phyloP scores from a whole-genome alignment of 2,113 vertebrate genomes.

The Panthera leo region DNA sequence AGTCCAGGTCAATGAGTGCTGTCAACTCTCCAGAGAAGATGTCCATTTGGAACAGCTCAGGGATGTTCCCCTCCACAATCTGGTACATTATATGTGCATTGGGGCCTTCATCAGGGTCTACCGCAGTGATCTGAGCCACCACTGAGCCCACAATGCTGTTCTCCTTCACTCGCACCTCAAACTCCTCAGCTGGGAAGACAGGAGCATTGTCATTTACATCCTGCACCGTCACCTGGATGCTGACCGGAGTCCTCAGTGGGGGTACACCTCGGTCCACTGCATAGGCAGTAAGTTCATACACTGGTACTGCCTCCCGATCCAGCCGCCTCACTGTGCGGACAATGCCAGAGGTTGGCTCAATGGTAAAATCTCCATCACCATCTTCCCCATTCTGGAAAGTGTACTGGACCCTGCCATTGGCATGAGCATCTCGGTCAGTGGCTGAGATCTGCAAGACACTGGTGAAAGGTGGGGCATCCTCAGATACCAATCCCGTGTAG shows the following conservation, averaged over 20 bases:
- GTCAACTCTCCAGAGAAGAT: constrained; percentile 99
- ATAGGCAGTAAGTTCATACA: constrained; percentile 96
- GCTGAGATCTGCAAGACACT: constrained; percentile 98
- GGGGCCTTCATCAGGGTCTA: constrained; percentile 95
- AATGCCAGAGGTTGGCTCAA: constrained; percentile 98
- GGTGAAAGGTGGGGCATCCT: constrained; percentile 96
- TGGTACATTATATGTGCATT: constrained; percentile 99
- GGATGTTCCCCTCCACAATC: constrained; percentile 99
- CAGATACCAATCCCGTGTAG: constrained; percentile 95
- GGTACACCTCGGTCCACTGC: constrained; percentile 97
- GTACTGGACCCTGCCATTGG: constrained; percentile 97
- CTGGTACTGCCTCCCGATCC: constrained; percentile 93
- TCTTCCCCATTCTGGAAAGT: constrained; percentile 99
- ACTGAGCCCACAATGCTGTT: constrained; percentile 98
- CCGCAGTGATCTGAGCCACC: constrained; percentile 96
- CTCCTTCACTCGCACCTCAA: constrained; percentile 96
- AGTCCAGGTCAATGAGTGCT: constrained; percentile 97
- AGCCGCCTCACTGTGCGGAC: constrained; percentile 94
- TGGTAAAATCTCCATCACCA: constrained; percentile 98
- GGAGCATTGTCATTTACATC: constrained; percentile 98
- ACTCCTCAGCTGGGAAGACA: constrained; percentile 96
- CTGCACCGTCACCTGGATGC: constrained; percentile 95
- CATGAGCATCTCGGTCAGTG: constrained; percentile 95
- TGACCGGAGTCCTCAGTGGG: constrained; percentile 93
- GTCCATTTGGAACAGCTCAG: constrained; percentile 99